Evolutionary conservation across 2,113 vertebrate genomes (phyloP).

Genomic region (Oreochromis spilurus): DNA sequence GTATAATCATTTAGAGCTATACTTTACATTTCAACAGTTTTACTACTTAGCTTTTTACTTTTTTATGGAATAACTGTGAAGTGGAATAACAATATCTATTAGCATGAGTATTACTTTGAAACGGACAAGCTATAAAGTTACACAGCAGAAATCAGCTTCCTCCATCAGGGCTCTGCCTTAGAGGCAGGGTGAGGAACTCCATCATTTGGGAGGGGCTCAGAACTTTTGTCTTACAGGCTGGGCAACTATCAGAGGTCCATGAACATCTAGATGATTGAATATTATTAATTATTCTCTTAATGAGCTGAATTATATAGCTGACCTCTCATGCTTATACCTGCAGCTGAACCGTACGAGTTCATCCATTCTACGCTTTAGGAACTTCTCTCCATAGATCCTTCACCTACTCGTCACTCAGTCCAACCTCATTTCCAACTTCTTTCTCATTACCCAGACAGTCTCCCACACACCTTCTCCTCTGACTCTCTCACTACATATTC

Average conservation of each 20-base stretch:
- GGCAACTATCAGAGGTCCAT: neutral
- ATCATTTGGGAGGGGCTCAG: neutral
- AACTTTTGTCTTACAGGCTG: neutral
- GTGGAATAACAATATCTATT: neutral
- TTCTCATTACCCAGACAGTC: neutral
- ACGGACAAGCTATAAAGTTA: neutral
- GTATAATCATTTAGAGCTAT: neutral
- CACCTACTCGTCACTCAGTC: slow-evolving; percentile 11
- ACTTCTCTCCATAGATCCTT: neutral
- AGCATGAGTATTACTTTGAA: neutral
- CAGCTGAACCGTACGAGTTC: neutral
- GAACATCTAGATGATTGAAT: neutral
- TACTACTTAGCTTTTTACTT: neutral
- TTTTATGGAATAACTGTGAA: neutral
- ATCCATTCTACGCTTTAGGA: neutral
- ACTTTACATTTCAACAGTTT: neutral
- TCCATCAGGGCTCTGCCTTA: neutral
- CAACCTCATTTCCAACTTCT: slow-evolving; percentile 24
- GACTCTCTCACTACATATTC: neutral
- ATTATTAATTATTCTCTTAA: neutral
- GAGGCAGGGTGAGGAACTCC: rapidly evolving
- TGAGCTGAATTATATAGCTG: neutral
- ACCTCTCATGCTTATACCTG: neutral
- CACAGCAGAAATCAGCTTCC: neutral
- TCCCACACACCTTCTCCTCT: neutral